phyloP scores from a whole-genome alignment of 1,140 invertebrate species.

The Olivierus martensii region DNA sequence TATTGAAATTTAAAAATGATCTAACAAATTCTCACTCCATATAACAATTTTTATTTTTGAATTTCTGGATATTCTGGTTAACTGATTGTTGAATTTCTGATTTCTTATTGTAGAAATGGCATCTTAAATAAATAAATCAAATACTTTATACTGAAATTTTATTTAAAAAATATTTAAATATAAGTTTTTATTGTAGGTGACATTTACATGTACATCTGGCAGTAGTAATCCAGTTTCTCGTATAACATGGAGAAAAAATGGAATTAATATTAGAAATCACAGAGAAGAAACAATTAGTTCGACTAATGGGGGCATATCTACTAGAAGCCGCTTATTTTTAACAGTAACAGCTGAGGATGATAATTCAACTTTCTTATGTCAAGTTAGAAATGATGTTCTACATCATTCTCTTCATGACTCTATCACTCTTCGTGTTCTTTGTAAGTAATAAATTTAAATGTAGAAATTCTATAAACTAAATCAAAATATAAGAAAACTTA shows the following conservation, averaged over 20 bases:
- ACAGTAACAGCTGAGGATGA: constrained; percentile 77
- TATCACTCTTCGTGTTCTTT: constrained; percentile 68
- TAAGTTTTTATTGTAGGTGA: constrained; percentile 16
- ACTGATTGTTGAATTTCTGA: no score
- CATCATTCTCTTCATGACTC: constrained; percentile 71
- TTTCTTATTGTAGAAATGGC: no score
- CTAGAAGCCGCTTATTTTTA: constrained; percentile 55
- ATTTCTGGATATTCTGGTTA: no score
- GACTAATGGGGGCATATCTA: constrained; percentile 64
- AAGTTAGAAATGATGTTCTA: constrained; percentile 72
- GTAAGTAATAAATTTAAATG: constrained; percentile 54
- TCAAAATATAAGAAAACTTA: no score
- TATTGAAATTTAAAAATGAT: no score
- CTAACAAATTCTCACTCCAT: no score
- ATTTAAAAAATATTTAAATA: no score
- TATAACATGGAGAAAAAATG: constrained; percentile 79
- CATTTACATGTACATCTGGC: constrained; percentile 72
- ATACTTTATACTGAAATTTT: no score
- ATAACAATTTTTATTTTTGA: no score
- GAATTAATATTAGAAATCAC: constrained; percentile 51
- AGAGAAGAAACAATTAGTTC: constrained; percentile 56
- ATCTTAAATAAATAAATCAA: no score
- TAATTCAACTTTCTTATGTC: constrained; percentile 73
- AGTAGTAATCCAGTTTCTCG: constrained; percentile 84
- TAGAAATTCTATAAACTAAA: no score